Evolutionary conservation across 2,113 vertebrate species (phyloP).

Genomic region (Engraulis encrasicolus): DNA sequence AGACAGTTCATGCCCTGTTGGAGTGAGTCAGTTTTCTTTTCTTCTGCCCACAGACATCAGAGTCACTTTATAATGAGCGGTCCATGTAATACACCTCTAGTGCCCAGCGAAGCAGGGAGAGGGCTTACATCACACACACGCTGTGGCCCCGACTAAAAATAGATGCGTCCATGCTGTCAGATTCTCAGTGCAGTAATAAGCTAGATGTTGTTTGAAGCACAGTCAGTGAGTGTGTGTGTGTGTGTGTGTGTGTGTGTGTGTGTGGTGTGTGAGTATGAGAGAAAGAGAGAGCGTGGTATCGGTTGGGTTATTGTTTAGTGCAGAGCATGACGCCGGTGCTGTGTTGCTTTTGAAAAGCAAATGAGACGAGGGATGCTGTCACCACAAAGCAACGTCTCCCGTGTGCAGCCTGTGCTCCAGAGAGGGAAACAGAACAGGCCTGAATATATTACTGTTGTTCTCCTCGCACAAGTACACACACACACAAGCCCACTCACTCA

Average conservation of each 20-base stretch:
- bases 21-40: neutral
- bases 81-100: neutral
- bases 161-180: neutral
- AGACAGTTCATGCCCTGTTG: too few species aligned
- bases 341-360: conserved; percentile 15
- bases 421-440: neutral
- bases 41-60: neutral
- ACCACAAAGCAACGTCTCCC: neutral
- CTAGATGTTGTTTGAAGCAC: neutral
- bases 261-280: neutral
- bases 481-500: too few species aligned
- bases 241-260: neutral
- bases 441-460: neutral
- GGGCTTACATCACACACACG: neutral
- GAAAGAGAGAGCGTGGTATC: too few species aligned
- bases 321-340: neutral
- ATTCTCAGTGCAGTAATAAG: neutral
- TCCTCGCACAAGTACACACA: neutral
- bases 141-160: neutral
- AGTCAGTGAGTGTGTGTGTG: neutral
- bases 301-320: neutral
- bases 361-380: neutral
- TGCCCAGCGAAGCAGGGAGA: neutral
- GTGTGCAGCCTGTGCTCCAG: neutral
- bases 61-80: neutral